Evolutionary conservation across 2,113 vertebrate genomes (phyloP).

Genomic region (Rhizomys pruinosus): DNA sequence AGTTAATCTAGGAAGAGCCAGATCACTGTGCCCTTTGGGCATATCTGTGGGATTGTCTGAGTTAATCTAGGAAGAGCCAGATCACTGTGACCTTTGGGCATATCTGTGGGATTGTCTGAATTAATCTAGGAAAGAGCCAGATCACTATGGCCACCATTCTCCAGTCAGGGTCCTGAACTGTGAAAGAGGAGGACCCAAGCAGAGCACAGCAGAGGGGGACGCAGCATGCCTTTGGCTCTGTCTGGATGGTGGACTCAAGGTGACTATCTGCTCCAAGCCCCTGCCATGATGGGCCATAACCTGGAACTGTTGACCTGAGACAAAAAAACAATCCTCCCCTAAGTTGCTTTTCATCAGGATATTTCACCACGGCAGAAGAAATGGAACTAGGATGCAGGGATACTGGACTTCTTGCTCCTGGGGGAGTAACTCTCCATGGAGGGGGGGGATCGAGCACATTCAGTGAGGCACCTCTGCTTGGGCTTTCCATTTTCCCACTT

Average conservation of each 20-base stretch:
- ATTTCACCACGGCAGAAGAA: neutral
- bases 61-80: too few relatives aligned
- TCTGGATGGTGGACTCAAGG: neutral
- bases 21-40: neutral
- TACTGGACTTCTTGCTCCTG: neutral
- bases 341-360: neutral
- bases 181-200: neutral
- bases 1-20: too few relatives aligned
- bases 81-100: neutral
- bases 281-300: neutral
- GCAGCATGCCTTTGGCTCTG: neutral
- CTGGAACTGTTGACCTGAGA: neutral
- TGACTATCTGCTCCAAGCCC: neutral
- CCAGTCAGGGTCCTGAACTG: neutral
- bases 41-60: neutral
- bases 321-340: accelerated
- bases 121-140: neutral
- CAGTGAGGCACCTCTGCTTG: neutral
- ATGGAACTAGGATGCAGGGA: neutral
- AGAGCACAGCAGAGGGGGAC: too few relatives aligned
- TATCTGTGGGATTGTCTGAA: neutral
- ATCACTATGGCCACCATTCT: neutral
- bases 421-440: neutral
- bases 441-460: neutral
- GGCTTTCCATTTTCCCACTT: neutral